phyloP scores from a whole-genome alignment of 2,888 invertebrate genomes.

The Perithous albicinctus region DNA sequence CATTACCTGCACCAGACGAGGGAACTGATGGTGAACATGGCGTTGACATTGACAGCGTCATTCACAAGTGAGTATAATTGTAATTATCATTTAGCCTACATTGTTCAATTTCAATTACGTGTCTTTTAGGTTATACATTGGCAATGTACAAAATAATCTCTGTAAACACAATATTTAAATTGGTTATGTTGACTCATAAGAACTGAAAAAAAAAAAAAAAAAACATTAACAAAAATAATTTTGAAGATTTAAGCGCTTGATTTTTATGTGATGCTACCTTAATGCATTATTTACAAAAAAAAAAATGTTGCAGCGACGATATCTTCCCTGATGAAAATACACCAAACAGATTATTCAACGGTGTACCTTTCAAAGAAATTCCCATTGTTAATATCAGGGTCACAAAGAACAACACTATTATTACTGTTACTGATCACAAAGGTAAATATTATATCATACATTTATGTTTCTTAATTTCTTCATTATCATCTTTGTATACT shows the following conservation, averaged over 20 bases:
- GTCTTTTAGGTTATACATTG: not conserved
- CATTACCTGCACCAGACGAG: conserved; percentile 87
- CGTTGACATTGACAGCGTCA: conserved; percentile 89
- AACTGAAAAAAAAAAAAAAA: too few species aligned
- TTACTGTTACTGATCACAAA: conserved; percentile 90
- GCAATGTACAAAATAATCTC: not conserved
- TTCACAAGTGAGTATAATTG: conserved; percentile 86
- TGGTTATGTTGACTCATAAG: too few species aligned
- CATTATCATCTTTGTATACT: too few species aligned
- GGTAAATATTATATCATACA: conserved; percentile 86
- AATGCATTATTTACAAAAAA: not conserved
- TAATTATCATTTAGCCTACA: not conserved
- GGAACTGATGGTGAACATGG: conserved; percentile 92
- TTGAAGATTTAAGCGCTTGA: not conserved
- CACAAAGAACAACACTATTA: conserved; percentile 95
- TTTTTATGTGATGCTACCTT: too few species aligned
- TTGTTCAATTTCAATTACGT: not conserved
- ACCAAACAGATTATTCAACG: conserved; percentile 90
- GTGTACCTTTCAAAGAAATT: conserved; percentile 91
- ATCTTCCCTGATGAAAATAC: conserved; percentile 91
- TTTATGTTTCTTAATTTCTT: too few species aligned
- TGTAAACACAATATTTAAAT: not conserved
- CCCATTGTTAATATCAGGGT: conserved; percentile 94
- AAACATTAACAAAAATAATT: too few species aligned
- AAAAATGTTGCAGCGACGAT: conserved; percentile 86